A percentile compares a stretch with the other conserved stretches of the same genome.
These are phyloP conservation scores for Hemitrygon akajei DNA, from an alignment of 2,797 vertebrate genomes.

Conservation along the genomic window DNA sequence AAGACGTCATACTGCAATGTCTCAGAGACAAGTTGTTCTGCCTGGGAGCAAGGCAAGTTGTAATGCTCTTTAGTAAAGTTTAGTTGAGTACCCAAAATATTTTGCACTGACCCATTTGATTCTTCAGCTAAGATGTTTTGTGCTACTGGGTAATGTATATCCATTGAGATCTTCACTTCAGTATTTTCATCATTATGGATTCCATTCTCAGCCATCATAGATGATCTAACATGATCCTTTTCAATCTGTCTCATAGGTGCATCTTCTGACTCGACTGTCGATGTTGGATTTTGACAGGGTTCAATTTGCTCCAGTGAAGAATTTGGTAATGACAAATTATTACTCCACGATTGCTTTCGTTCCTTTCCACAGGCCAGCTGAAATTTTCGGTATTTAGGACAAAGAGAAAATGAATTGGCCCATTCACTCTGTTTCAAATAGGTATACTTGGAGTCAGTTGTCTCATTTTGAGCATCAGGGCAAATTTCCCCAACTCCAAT, in stretches of 20 bases:
- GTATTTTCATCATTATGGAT: slow-evolving; percentile 44
- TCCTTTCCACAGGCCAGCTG: slow-evolving; percentile 68
- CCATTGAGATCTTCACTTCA: slow-evolving; percentile 44
- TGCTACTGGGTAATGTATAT: slow-evolving; percentile 12
- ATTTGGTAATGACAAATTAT: slow-evolving; percentile 23
- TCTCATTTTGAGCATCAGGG: slow-evolving; percentile 49
- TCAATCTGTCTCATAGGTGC: slow-evolving; percentile 48
- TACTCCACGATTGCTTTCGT: slow-evolving; percentile 44
- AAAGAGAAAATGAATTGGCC: slow-evolving; percentile 58
- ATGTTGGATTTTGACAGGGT: not conserved
- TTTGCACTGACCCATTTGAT: not conserved
- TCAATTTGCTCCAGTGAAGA: slow-evolving; percentile 17
- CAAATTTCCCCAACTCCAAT: slow-evolving; percentile 51
- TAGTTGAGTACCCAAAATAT: slow-evolving; percentile 44
- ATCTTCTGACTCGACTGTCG: slow-evolving; percentile 40
- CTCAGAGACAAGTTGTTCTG: slow-evolving; percentile 49
- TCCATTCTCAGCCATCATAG: slow-evolving; percentile 45
- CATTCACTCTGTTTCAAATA: slow-evolving; percentile 52
- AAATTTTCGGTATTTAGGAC: slow-evolving; percentile 69
- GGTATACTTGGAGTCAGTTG: slow-evolving; percentile 47
- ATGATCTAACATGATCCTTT: slow-evolving; percentile 48
- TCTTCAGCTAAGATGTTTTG: not conserved
- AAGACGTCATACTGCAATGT: slow-evolving; percentile 10
- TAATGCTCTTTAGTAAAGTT: slow-evolving; percentile 47
- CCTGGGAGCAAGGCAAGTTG: slow-evolving; percentile 51